A percentile compares a stretch with the other conserved stretches of the same genome.
Evolutionary conservation across 30 jellyfish, hydroid and myxozoan genomes (phyloP).

Genomic region (Turritopsis dohrnii): DNA sequence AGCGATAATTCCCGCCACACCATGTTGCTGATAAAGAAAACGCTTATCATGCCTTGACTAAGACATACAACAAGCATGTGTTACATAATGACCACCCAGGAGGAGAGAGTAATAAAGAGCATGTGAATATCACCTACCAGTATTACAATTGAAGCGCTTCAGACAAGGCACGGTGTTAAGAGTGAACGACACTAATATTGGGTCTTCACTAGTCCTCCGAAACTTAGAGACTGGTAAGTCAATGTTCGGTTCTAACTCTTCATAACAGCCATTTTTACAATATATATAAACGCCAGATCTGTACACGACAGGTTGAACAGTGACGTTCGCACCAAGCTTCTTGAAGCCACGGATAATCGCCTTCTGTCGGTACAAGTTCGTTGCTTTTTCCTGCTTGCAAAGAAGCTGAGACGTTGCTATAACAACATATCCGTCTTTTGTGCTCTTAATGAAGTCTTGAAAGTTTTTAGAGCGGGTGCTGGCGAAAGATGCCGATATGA

Average conservation of each 20-base stretch:
- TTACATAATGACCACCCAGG: too few relatives aligned
- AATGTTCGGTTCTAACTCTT: neutral
- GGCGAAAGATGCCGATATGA: constrained; percentile 2
- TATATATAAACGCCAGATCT: constrained; percentile 1
- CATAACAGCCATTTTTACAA: constrained; percentile 2
- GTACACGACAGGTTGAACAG: constrained; percentile 1
- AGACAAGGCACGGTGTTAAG: neutral
- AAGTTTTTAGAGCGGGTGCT: constrained; percentile 2
- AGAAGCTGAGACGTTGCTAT: constrained; percentile 13
- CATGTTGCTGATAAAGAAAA: too few relatives aligned
- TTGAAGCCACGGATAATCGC: neutral
- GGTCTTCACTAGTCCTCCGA: neutral
- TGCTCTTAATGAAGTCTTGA: neutral
- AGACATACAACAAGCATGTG: too few relatives aligned
- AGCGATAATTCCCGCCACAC: too few relatives aligned
- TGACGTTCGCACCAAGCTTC: neutral
- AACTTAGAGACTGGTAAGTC: constrained; percentile 2
- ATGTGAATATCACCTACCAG: neutral
- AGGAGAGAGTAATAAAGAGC: too few relatives aligned
- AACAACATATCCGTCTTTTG: constrained; percentile 3
- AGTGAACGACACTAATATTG: constrained; percentile 4
- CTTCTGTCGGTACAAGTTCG: neutral
- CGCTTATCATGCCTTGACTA: too few relatives aligned
- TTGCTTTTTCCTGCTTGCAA: constrained; percentile 2
- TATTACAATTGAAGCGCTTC: neutral